Percentiles rank a stretch among this genome's conserved stretches.
Conservation (phyloP, 1,140 invertebrate species). For the Cydia fagiglandana region DNA sequence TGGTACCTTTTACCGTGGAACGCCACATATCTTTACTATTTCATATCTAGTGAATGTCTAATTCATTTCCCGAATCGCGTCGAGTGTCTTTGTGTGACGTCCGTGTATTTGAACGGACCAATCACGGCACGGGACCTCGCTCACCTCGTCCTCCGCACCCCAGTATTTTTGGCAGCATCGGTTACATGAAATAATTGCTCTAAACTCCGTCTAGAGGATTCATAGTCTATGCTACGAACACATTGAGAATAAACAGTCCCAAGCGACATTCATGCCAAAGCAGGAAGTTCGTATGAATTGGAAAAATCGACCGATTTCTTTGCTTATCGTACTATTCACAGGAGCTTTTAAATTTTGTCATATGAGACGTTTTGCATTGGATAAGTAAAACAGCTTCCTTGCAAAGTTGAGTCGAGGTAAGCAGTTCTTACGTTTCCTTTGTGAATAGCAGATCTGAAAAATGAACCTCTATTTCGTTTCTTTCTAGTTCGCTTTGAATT, state of each 20-base stretch:
- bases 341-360: constrained; percentile 16
- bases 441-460: constrained; percentile 30
- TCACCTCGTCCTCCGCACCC: too few species aligned
- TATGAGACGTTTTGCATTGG: not conserved
- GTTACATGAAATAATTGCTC: too few species aligned
- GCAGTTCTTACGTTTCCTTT: constrained; percentile 26
- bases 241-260: not conserved
- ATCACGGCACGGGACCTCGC: too few species aligned
- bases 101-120: too few species aligned
- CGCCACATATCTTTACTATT: too few species aligned
- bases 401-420: constrained; percentile 20
- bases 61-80: too few species aligned
- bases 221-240: not conserved
- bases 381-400: constrained; percentile 4
- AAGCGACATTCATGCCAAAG: constrained; percentile 32
- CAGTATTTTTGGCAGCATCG: too few species aligned
- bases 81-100: too few species aligned
- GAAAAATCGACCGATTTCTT: constrained; percentile 8
- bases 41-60: too few species aligned
- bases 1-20: too few species aligned
- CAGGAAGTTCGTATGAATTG: constrained; percentile 40
- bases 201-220: too few species aligned
- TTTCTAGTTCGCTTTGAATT: constrained; percentile 15
- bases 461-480: constrained; percentile 11
- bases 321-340: not conserved